Evolutionary conservation across 2,888 invertebrate genomes (phyloP), one percentile per base, ranked within the genome.

Genomic region (Axea sp.): DNA sequence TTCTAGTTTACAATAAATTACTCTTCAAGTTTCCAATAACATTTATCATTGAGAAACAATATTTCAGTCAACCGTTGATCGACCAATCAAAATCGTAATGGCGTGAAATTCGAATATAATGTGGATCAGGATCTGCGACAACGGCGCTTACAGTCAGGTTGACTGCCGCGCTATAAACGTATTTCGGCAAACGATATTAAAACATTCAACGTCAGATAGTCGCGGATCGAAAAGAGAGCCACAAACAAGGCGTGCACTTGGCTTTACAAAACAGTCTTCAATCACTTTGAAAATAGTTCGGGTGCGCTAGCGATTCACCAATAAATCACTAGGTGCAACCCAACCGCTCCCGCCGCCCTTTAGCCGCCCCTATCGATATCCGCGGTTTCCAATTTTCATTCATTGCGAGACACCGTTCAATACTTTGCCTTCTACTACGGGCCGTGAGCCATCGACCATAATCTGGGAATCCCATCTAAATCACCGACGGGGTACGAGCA

Each of bases 241-340:
- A 31, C 64, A 64, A 65, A 73, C 57, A 59, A 60, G 65, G 51
- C 28, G 45, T 30, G 30, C 41, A 53, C 60, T 65, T 65, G 64
- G 72, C 72, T 53, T 59, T 59, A 59, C 72, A 51, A 72, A 72
- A 72, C 59, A 73, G 73, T 67, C 59, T 73, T 73, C 73, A 80
- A 82, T 82, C 80, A 80, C 79, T 77, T 78, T 77, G 81, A 78
- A 79, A 82, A 80, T 77, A 80, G 82, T 78, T 77, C 55, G 57
- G 65, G 51, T 39, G 51, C 59, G 62, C 55, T 59, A 68, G 71
- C 64, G 53, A 76, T 55, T 60, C 73, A 19, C 74, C 82, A 77
- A 82, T 82, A 82, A 82, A 82, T 82, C 82, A 78, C 80, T 81
- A 76, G 74, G 43, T 60, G 60, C 49, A 64, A 49, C 41, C 33